phyloP scores from a whole-genome alignment of 2,797 vertebrate species.

The Cuniculus paca region DNA sequence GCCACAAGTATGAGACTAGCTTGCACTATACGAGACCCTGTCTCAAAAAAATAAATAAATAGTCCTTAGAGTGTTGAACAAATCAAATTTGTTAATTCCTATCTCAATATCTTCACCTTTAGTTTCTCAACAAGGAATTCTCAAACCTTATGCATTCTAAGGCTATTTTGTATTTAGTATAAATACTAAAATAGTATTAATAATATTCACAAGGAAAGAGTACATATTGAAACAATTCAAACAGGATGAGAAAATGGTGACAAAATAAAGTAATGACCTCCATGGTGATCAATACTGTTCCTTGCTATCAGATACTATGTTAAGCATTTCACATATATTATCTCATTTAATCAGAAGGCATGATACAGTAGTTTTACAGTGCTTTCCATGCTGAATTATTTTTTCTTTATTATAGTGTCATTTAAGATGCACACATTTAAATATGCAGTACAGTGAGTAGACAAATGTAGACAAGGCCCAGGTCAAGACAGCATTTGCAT shows the following conservation, averaged over 20 bases:
- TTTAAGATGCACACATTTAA: background rate
- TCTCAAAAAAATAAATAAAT: background rate
- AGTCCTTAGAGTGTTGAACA: background rate
- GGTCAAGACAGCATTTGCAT: background rate
- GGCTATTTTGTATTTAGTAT: no score
- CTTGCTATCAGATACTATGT: background rate
- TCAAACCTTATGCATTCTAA: constrained; percentile 23
- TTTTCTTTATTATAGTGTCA: constrained; percentile 10
- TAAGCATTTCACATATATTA: background rate
- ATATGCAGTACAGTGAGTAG: background rate
- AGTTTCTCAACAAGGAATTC: constrained; percentile 23
- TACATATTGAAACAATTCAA: background rate
- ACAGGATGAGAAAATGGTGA: background rate
- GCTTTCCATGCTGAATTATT: background rate
- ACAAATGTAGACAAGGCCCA: background rate
- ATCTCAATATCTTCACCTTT: constrained; percentile 30
- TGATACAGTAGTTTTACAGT: background rate
- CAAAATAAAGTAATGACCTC: background rate
- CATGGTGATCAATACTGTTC: background rate
- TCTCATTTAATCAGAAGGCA: constrained; percentile 45
- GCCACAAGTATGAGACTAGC: background rate
- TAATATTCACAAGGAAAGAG: background rate
- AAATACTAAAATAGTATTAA: constrained; percentile 26
- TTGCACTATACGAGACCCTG: background rate
- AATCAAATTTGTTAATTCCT: background rate